Conservation (phyloP, 2,888 invertebrate genomes). For the Cosmia trapezina region DNA sequence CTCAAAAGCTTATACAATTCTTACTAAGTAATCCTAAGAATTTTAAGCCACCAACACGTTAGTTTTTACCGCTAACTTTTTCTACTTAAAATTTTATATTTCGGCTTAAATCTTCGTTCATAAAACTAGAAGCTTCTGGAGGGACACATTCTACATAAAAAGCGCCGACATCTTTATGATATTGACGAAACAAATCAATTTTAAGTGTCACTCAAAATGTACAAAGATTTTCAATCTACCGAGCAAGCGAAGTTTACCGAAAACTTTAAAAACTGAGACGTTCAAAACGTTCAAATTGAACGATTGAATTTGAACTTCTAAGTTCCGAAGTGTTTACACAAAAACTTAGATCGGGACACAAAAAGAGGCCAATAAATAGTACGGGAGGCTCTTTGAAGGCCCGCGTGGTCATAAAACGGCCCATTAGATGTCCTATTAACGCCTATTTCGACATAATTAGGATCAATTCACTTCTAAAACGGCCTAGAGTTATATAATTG, state of each 20-base stretch:
- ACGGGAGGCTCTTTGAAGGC: slow-evolving; percentile 87
- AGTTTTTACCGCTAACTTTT: slow-evolving; percentile 5
- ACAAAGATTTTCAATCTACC: slow-evolving; percentile 55
- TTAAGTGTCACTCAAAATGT: slow-evolving; percentile 52
- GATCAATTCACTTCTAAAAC: slow-evolving; percentile 83
- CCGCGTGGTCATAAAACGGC: slow-evolving; percentile 82
- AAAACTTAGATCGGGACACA: slow-evolving; percentile 82
- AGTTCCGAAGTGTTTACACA: slow-evolving; percentile 80
- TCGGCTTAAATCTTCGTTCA: slow-evolving; percentile 17
- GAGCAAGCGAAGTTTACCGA: slow-evolving; percentile 31
- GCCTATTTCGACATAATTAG: slow-evolving; percentile 90
- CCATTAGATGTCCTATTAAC: slow-evolving; percentile 89
- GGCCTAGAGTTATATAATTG: slow-evolving; percentile 82
- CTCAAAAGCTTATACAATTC: background rate
- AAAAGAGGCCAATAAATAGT: slow-evolving; percentile 87
- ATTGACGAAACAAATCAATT: slow-evolving; percentile 47
- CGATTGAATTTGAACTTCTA: slow-evolving; percentile 60
- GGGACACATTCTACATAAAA: slow-evolving; percentile 19
- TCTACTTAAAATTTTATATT: slow-evolving; percentile 21
- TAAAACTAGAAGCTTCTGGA: slow-evolving; percentile 25
- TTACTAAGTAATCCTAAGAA: background rate
- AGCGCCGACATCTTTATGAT: slow-evolving; percentile 36
- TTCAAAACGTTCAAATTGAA: slow-evolving; percentile 77
- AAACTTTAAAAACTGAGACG: slow-evolving; percentile 50
- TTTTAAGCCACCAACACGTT: slow-evolving; percentile 16